Evolutionary conservation across 2,113 vertebrate species (phyloP).

Genomic region (Nicator chloris): DNA sequence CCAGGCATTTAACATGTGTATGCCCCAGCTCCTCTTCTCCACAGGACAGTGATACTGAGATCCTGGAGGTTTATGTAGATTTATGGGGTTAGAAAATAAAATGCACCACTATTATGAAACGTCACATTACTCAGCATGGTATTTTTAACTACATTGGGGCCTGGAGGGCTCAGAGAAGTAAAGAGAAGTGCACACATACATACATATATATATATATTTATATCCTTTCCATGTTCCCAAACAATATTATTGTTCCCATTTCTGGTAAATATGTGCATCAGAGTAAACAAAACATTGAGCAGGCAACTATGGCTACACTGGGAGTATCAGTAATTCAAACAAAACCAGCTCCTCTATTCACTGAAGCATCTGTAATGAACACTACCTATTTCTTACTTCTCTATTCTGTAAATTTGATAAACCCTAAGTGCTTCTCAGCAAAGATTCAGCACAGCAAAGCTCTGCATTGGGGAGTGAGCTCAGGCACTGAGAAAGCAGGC

Average conservation of each 20-base stretch:
- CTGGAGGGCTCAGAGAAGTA: not conserved
- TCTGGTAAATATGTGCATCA: constrained; percentile 20
- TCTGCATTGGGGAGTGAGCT: not conserved
- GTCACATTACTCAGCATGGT: not conserved
- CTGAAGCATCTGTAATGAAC: constrained; percentile 31
- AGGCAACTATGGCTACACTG: not conserved
- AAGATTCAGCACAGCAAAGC: constrained; percentile 8
- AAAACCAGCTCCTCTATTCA: constrained; percentile 28
- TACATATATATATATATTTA: not conserved
- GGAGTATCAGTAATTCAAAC: constrained; percentile 16
- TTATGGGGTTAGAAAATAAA: constrained; percentile 13
- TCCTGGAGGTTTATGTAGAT: not conserved
- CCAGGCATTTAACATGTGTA: not conserved
- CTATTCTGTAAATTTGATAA: constrained; percentile 37
- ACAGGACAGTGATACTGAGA: not conserved
- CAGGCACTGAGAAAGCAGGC: not conserved
- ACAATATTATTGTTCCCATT: not conserved
- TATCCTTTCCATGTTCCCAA: not conserved
- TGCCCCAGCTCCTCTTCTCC: not conserved
- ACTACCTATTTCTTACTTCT: constrained; percentile 13
- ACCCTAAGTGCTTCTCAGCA: not conserved
- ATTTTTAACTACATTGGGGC: not conserved
- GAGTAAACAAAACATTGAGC: constrained; percentile 35
- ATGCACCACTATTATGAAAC: not conserved
- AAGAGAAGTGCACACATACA: not conserved